Percentiles rank a stretch among this genome's conserved stretches.
Evolutionary conservation across 2,888 invertebrate genomes (phyloP).

Genomic region (Apamea crenata): DNA sequence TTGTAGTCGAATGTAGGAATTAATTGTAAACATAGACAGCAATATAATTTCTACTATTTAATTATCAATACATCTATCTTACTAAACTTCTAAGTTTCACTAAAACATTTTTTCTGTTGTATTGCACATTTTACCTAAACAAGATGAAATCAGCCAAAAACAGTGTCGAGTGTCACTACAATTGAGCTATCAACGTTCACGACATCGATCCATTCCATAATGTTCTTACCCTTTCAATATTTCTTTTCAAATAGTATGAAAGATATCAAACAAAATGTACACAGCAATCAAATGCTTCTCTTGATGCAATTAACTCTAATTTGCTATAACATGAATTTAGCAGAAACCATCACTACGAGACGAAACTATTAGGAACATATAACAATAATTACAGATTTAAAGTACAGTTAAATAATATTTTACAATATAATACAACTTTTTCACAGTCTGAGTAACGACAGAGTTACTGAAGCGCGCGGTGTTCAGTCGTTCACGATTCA

Average conservation of each 20-base stretch:
- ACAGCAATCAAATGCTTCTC: constrained; percentile 67
- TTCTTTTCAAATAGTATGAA: constrained; percentile 38
- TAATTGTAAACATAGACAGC: constrained; percentile 80
- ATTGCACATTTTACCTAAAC: constrained; percentile 85
- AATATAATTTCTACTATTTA: constrained; percentile 81
- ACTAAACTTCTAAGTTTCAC: constrained; percentile 78
- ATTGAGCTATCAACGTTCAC: constrained; percentile 25
- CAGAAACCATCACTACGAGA: constrained; percentile 83
- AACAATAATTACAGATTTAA: constrained; percentile 86
- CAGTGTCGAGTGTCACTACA: constrained; percentile 29
- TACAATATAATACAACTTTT: constrained; percentile 82
- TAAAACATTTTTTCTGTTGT: constrained; percentile 78
- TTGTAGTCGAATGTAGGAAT: constrained; percentile 74
- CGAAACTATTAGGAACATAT: constrained; percentile 89
- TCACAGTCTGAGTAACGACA: constrained; percentile 61
- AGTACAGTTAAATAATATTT: constrained; percentile 82
- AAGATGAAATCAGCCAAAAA: constrained; percentile 59
- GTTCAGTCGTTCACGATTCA: constrained; percentile 47
- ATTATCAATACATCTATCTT: constrained; percentile 77
- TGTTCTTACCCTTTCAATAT: constrained; percentile 21
- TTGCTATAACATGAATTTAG: constrained; percentile 78
- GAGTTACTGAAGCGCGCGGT: constrained; percentile 44
- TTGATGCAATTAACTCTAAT: constrained; percentile 71
- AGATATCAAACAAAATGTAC: constrained; percentile 66
- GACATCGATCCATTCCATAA: constrained; percentile 20